These are phyloP conservation scores for Sinelater perroti DNA, from an alignment of 2,888 invertebrate genomes.

Conservation along the genomic window DNA sequence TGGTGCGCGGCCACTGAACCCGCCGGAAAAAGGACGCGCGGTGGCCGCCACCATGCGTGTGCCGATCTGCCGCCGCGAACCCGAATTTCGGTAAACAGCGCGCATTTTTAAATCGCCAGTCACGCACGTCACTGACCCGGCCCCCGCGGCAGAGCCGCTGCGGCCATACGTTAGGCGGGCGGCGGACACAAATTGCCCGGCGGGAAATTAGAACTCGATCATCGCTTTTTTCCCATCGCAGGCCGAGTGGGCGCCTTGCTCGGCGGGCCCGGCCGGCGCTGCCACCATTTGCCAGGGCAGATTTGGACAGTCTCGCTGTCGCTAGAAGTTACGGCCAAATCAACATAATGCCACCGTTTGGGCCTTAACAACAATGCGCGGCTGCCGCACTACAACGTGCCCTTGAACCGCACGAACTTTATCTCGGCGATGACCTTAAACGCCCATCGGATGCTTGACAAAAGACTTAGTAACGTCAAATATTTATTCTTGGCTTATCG, in stretches of 20 bases:
- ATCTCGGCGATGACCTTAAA: no score
- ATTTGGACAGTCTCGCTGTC: background rate
- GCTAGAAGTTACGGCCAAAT: background rate
- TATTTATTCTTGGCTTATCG: no score
- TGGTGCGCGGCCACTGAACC: slow-evolving; percentile 34
- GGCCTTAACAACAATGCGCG: no score
- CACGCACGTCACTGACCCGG: slow-evolving; percentile 31
- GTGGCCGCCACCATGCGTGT: no score
- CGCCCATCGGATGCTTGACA: no score
- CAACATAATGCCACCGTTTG: no score
- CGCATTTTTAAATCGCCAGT: slow-evolving; percentile 12
- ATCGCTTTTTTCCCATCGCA: slow-evolving; percentile 23
- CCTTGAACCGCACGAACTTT: no score
- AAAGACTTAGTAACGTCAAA: no score
- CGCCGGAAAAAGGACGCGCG: no score
- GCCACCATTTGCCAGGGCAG: slow-evolving; percentile 16
- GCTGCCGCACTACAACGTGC: no score
- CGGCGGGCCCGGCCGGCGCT: background rate
- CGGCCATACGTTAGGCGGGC: slow-evolving; percentile 35
- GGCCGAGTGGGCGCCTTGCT: slow-evolving; percentile 14
- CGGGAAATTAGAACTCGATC: slow-evolving; percentile 34
- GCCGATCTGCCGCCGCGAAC: background rate
- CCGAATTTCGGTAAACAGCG: slow-evolving; percentile 22
- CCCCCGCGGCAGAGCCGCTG: slow-evolving; percentile 20
- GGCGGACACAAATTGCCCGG: slow-evolving; percentile 33